phyloP scores from a whole-genome alignment of 2,797 vertebrate genomes.

The Okamejei kenojei region DNA sequence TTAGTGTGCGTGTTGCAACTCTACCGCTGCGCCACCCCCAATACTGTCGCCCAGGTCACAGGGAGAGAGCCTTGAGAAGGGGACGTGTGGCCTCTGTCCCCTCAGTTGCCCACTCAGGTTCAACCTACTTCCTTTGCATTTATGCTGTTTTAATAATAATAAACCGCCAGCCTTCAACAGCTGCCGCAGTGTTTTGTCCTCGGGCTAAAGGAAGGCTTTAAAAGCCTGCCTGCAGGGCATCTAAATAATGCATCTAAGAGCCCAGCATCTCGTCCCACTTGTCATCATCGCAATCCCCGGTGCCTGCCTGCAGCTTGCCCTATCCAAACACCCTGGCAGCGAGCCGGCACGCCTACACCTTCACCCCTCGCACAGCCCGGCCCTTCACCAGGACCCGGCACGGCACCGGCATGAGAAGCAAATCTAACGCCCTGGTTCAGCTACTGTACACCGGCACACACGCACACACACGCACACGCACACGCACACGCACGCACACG shows the following conservation, averaged over 20 bases:
- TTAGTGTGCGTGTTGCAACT: too few species aligned
- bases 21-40: background rate
- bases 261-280: background rate
- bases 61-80: too few species aligned
- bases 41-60: too few species aligned
- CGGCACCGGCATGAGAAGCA: too few species aligned
- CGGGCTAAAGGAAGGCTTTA: background rate
- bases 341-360: background rate
- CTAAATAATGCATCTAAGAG: background rate
- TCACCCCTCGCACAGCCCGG: background rate
- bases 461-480: background rate
- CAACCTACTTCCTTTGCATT: background rate
- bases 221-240: conserved; percentile 12
- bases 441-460: background rate
- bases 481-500: too few species aligned
- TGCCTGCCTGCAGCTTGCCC: background rate
- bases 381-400: background rate
- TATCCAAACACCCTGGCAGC: conserved; percentile 23
- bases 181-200: background rate
- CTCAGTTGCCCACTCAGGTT: background rate
- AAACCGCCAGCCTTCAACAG: background rate
- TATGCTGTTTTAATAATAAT: background rate
- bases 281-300: background rate
- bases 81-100: background rate
- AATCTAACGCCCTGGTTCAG: too few species aligned